phyloP scores from a whole-genome alignment of 2,888 invertebrate species.

The Phortica okadai region DNA sequence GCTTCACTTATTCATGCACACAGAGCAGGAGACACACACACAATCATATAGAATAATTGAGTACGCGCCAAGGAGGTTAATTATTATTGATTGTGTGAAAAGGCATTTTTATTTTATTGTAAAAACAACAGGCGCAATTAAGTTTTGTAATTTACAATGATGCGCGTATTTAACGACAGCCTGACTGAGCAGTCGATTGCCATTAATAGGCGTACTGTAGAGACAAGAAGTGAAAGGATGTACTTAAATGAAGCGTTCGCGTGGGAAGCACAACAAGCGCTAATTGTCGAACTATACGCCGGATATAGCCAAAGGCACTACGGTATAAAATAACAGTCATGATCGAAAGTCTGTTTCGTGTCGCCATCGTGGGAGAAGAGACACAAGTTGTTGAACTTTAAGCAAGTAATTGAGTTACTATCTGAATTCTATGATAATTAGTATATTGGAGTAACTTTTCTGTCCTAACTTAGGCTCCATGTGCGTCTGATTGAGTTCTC shows the following conservation, averaged over 20 bases:
- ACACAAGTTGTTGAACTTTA: no score
- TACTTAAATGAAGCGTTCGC: neutral
- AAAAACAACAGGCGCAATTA: constrained; percentile 15
- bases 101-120: constrained; percentile 30
- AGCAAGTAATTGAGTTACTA: no score
- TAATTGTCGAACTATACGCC: no score
- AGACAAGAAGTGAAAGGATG: constrained; percentile 47
- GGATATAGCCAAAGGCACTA: no score
- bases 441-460: no score
- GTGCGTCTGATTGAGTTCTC: no score
- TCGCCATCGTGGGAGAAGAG: no score
- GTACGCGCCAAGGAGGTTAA: constrained; percentile 59
- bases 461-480: no score
- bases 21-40: neutral
- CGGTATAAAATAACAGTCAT: no score
- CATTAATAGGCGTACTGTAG: constrained; percentile 35
- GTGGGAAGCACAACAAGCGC: neutral
- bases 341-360: no score
- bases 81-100: constrained; percentile 65
- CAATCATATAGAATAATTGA: constrained; percentile 47
- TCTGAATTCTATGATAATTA: no score
- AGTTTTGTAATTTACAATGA: constrained; percentile 22
- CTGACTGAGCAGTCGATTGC: neutral
- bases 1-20: neutral
- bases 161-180: neutral